A percentile compares a stretch with the other conserved stretches of the same genome.
Conservation (phyloP, 2,113 vertebrate species). For the Reinhardtius hippoglossoides region DNA sequence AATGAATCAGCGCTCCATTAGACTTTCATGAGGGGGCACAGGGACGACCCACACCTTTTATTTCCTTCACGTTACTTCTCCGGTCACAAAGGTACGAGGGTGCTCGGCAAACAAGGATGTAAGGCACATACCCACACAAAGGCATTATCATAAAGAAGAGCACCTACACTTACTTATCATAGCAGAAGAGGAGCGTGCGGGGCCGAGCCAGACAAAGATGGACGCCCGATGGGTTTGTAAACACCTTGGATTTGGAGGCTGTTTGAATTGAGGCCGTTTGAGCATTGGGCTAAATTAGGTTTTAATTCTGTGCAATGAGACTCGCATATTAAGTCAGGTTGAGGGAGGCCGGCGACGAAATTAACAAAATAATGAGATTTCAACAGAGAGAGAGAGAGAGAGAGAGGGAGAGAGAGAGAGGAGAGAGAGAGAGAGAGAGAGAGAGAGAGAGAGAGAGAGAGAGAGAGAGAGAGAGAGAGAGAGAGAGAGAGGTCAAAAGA, state of each 20-base stretch:
- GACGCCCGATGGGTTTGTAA: conserved; percentile 46
- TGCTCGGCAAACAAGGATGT: conserved; percentile 57
- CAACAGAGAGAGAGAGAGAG: conserved; percentile 30
- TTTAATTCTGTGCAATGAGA: conserved; percentile 62
- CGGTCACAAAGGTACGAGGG: conserved; percentile 49
- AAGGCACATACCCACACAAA: conserved; percentile 57
- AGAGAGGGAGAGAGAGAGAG: no score
- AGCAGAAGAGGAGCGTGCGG: conserved; percentile 37
- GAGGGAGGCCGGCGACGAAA: conserved; percentile 53
- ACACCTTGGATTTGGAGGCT: conserved; percentile 47
- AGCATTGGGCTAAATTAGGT: conserved; percentile 58
- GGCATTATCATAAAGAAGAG: conserved; percentile 66
- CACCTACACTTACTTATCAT: conserved; percentile 45
- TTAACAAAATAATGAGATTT: conserved; percentile 74
- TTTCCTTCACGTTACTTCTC: conserved; percentile 69
- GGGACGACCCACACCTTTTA: conserved; percentile 71
- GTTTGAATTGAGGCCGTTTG: conserved; percentile 53
- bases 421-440: conserved; percentile 8
- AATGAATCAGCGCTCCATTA: conserved; percentile 76
- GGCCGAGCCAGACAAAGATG: conserved; percentile 32
- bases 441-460: conserved; percentile 15
- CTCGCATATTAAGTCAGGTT: conserved; percentile 45
- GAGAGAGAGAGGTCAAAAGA: conserved; percentile 11
- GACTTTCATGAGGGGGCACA: conserved; percentile 73
- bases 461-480: not conserved